These are phyloP conservation scores for Clistopyga incitator DNA, from an alignment of 2,888 invertebrate species.

Conservation along the genomic window DNA sequence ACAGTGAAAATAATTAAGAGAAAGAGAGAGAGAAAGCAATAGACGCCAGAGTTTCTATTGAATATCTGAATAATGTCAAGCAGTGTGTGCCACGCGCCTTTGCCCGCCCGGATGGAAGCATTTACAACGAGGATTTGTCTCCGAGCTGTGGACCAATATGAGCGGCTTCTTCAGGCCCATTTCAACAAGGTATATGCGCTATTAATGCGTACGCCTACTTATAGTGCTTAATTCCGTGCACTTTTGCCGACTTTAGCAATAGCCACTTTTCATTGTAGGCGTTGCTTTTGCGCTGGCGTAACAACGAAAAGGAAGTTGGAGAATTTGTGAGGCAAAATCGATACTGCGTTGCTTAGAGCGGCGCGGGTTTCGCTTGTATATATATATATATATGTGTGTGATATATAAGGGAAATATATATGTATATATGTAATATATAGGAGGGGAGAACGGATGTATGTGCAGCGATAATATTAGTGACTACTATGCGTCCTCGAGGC, in stretches of 20 bases:
- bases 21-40: not conserved
- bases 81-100: slow-evolving; percentile 82
- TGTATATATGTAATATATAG: too few species aligned
- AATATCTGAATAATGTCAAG: slow-evolving; percentile 78
- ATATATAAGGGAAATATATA: too few species aligned
- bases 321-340: not conserved
- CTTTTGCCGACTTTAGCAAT: not conserved
- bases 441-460: not conserved
- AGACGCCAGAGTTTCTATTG: not conserved
- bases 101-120: slow-evolving; percentile 83
- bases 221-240: not conserved
- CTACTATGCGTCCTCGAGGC: slow-evolving; percentile 15
- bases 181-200: slow-evolving; percentile 84
- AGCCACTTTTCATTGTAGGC: too few species aligned
- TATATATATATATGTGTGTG: too few species aligned
- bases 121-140: slow-evolving; percentile 86
- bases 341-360: not conserved
- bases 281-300: too few species aligned
- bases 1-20: not conserved
- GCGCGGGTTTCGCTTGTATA: not conserved
- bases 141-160: slow-evolving; percentile 88
- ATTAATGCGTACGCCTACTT: not conserved
- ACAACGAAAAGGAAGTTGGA: not conserved
- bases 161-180: slow-evolving; percentile 87
- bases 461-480: not conserved